Base-by-base conservation (phyloP, 2,113 vertebrate species). In the Pomatostomus ruficeps region DNA sequence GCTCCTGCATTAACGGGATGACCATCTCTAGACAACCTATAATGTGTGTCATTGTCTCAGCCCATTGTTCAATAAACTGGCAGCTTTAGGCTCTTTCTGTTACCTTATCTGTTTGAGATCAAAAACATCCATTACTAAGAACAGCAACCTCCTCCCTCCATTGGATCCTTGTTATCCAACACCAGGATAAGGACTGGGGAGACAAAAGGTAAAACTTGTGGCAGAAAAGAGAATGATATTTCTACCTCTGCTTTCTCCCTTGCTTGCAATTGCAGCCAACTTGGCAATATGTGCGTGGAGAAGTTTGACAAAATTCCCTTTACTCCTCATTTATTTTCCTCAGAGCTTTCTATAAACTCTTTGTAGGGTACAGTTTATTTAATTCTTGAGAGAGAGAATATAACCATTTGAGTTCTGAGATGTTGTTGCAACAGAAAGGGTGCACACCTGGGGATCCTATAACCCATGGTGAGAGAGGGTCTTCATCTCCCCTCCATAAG, bases 71-170 rank as follows among this genome's bases (percentile, higher is more conserved):
- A 43, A 28, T 38, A 77, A 57, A 29, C 10, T 36, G 19, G 5
- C 15, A 58, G 9, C 9, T 26, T 52, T 35, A 15, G 42, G 28
- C 11, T 86, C 3, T 48, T 77, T 67, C 25, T 67, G 21, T 68
- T 36, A n/a, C 4, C 20, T 70, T 42, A 16, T 8, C 33, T 62
- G 16, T 11, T 28, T 36, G 31, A 71, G 23, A 59, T n/a, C 20
- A 84, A 55, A 73, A 25, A 7, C 3, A 42, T 45, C 16, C 29
- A 18, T 6, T 38, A 14, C 8, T 25, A 38, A 59, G 11, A 74
- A 1, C 13, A 59, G 5, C 26, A 65, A 5, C 12, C 1, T 13
- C 3, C 4, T 70, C 5, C 13, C 12, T 0, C 13, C 5, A 7
- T n/a, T n/a, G n/a, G n/a, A n/a, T n/a, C n/a, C n/a, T n/a, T n/a